Percentiles rank a stretch among this genome's conserved stretches.
These are phyloP conservation scores for Euura lappo DNA, from an alignment of 1,140 invertebrate genomes.

Conservation along the genomic window DNA sequence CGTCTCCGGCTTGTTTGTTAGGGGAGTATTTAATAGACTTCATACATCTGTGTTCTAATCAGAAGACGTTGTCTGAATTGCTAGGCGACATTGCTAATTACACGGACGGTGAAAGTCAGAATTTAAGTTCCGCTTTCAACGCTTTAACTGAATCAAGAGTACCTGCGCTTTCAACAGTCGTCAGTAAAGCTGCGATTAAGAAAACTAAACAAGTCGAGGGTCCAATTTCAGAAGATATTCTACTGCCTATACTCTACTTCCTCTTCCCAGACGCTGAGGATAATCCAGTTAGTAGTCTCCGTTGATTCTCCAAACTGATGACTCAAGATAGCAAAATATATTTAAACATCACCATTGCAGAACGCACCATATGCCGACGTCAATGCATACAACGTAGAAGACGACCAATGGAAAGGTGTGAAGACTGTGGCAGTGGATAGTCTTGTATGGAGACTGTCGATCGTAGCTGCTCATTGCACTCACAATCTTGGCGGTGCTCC, in stretches of 20 bases:
- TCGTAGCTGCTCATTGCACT: constrained; percentile 80
- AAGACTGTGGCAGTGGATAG: constrained; percentile 81
- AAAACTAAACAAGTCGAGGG: constrained; percentile 65
- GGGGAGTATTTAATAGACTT: constrained; percentile 69
- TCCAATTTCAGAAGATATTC: constrained; percentile 76
- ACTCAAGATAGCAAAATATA: too few species aligned
- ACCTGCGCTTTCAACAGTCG: constrained; percentile 61
- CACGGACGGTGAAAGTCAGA: constrained; percentile 41
- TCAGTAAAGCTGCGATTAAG: constrained; percentile 54
- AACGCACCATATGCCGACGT: constrained; percentile 51
- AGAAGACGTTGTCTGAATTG: constrained; percentile 62
- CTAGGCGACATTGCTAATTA: constrained; percentile 62
- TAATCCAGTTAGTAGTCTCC: constrained; percentile 53
- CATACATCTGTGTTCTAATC: constrained; percentile 57
- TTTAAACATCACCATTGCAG: constrained; percentile 31
- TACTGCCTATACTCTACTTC: constrained; percentile 82
- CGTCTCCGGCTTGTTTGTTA: constrained; percentile 69
- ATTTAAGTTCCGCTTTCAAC: constrained; percentile 58
- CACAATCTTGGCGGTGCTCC: constrained; percentile 78
- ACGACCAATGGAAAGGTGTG: constrained; percentile 60
- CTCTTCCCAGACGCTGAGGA: constrained; percentile 89
- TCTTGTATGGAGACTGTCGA: constrained; percentile 83
- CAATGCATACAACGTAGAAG: constrained; percentile 39
- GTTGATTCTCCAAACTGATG: background rate
- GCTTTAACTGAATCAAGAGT: constrained; percentile 65